phyloP scores from a whole-genome alignment of 2,113 vertebrate genomes.

The Laterallus jamaicensis region DNA sequence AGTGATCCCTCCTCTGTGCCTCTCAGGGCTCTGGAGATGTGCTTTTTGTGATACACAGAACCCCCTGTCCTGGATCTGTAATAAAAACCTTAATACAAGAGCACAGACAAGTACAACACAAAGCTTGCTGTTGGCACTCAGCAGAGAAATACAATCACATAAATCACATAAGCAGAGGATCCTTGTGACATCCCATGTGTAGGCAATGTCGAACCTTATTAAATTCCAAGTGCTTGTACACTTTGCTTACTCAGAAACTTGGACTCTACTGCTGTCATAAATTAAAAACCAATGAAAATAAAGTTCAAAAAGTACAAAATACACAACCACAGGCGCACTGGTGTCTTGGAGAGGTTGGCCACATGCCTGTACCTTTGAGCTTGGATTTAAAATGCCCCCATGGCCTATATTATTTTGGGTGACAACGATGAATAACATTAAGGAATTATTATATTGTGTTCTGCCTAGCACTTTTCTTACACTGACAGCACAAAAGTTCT shows the following conservation, averaged over 20 bases:
- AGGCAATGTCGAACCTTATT: neutral
- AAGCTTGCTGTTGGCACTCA: neutral
- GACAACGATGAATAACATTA: neutral
- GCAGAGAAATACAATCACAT: constrained; percentile 1
- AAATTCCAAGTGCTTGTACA: neutral
- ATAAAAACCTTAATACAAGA: neutral
- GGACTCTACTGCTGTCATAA: neutral
- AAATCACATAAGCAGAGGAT: constrained; percentile 25
- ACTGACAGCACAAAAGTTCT: neutral
- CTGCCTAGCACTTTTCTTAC: neutral
- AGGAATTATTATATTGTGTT: neutral
- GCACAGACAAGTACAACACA: neutral
- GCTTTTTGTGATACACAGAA: neutral
- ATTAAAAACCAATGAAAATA: neutral
- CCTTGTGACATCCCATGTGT: neutral
- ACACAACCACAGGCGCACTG: neutral
- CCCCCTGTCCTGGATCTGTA: neutral
- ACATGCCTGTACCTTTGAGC: neutral
- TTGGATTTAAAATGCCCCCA: constrained; percentile 3
- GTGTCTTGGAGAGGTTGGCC: constrained; percentile 3
- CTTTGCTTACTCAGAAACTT: constrained; percentile 9
- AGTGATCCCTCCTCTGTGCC: neutral
- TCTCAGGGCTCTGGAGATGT: neutral
- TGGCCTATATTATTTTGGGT: neutral
- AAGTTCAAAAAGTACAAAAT: neutral